Percentiles rank a stretch among this genome's conserved stretches.
phyloP scores from a whole-genome alignment of 2,113 vertebrate species.

The Gallinago jamesoni region DNA sequence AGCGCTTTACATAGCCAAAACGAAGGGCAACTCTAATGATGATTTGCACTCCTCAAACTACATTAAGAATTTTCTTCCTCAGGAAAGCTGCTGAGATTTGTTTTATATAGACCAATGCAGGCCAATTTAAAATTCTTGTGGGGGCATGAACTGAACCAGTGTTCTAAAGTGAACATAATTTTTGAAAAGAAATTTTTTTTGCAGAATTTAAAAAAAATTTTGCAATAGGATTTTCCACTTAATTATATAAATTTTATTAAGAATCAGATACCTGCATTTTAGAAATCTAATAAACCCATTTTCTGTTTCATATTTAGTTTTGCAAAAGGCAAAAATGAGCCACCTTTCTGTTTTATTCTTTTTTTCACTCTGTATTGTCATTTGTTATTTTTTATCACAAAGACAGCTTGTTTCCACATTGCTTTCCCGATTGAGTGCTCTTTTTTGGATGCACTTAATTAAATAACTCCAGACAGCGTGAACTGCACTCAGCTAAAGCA shows the following conservation, averaged over 20 bases:
- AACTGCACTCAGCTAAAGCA: background rate
- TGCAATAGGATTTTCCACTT: background rate
- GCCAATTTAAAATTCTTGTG: background rate
- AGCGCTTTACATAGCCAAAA: background rate
- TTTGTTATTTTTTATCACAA: background rate
- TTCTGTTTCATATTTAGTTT: background rate
- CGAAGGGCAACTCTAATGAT: background rate
- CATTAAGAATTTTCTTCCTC: background rate
- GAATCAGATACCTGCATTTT: background rate
- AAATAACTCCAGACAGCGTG: background rate
- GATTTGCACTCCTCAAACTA: background rate
- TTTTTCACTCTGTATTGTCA: background rate
- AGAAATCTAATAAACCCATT: background rate
- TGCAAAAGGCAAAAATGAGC: background rate
- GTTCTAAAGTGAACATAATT: background rate
- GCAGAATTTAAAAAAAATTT: background rate
- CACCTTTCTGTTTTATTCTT: background rate
- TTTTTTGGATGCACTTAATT: slow-evolving; percentile 14
- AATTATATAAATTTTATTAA: background rate
- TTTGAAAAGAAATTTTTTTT: background rate
- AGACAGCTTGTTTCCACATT: background rate
- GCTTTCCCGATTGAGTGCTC: background rate
- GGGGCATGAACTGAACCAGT: background rate
- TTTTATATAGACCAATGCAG: background rate
- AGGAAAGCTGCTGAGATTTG: background rate